Conservation (phyloP, 2,888 invertebrate genomes). For the Piscicola geometra region DNA sequence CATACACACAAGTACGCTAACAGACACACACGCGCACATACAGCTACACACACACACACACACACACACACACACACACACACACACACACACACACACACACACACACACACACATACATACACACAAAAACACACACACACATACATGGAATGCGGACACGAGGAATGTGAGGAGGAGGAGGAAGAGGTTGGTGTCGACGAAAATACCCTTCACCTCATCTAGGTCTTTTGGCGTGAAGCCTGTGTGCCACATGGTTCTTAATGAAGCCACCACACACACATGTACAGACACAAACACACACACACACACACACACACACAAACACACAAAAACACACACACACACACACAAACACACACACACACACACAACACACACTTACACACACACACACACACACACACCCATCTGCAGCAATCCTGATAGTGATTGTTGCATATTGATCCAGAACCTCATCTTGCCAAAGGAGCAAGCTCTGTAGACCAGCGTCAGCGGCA, state of each 20-base stretch:
- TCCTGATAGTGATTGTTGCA: constrained; percentile 52
- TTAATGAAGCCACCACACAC: background rate
- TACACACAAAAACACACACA: no score
- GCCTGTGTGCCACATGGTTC: constrained; percentile 58
- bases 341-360: no score
- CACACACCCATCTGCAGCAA: constrained; percentile 59
- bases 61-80: constrained; percentile 10
- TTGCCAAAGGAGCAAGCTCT: constrained; percentile 73
- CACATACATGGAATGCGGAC: constrained; percentile 88
- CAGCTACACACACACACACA: no score
- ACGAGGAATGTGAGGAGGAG: constrained; percentile 82
- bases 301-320: no score
- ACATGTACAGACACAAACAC: no score
- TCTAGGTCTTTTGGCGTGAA: constrained; percentile 90
- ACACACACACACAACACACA: no score
- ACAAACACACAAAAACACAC: no score
- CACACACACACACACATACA: no score
- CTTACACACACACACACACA: no score
- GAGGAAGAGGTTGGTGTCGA: constrained; percentile 87
- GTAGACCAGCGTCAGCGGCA: constrained; percentile 69
- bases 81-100: no score
- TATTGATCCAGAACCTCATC: constrained; percentile 54
- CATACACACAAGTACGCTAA: no score
- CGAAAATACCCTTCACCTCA: constrained; percentile 91
- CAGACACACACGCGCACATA: no score